Evolutionary conservation across 1,140 invertebrate species (phyloP).

Genomic region (Platyura marginata): DNA sequence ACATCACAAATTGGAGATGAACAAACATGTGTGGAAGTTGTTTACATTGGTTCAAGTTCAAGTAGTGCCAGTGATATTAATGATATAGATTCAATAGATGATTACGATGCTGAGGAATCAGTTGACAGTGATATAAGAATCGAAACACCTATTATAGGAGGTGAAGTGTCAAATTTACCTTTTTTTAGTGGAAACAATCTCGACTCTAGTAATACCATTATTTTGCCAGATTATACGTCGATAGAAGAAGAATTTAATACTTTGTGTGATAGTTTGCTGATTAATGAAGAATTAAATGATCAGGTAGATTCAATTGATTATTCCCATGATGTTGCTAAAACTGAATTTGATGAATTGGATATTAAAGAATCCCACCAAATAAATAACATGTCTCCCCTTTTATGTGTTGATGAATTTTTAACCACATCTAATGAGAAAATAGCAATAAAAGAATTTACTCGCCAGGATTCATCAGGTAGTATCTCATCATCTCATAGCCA

Average conservation of each 20-base stretch:
- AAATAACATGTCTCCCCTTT: not conserved
- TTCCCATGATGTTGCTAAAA: not conserved
- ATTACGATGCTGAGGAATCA: not conserved
- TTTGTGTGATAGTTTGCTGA: not conserved
- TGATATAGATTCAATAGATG: slow-evolving; percentile 11
- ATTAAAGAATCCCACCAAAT: too few relatives aligned
- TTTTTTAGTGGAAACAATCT: slow-evolving; percentile 1
- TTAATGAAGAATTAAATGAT: not conserved
- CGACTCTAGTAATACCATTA: not conserved
- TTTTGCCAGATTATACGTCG: slow-evolving; percentile 2
- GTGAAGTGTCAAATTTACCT: slow-evolving; percentile 8
- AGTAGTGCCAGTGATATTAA: slow-evolving; percentile 9
- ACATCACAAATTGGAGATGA: slow-evolving; percentile 10
- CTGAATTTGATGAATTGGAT: too few relatives aligned
- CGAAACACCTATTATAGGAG: slow-evolving; percentile 13
- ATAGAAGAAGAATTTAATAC: slow-evolving; percentile 3
- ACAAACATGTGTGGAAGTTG: slow-evolving; percentile 14
- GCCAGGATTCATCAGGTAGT: slow-evolving; percentile 23
- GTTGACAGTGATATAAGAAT: slow-evolving; percentile 6
- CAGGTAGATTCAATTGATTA: not conserved
- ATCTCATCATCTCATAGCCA: slow-evolving; percentile 25
- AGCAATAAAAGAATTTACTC: slow-evolving; percentile 6
- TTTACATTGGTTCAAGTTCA: slow-evolving; percentile 18
- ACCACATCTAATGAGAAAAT: not conserved
- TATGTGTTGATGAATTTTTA: not conserved